phyloP scores from a whole-genome alignment of 2,797 vertebrate species.

The Phrynocephalus guinanensis region DNA sequence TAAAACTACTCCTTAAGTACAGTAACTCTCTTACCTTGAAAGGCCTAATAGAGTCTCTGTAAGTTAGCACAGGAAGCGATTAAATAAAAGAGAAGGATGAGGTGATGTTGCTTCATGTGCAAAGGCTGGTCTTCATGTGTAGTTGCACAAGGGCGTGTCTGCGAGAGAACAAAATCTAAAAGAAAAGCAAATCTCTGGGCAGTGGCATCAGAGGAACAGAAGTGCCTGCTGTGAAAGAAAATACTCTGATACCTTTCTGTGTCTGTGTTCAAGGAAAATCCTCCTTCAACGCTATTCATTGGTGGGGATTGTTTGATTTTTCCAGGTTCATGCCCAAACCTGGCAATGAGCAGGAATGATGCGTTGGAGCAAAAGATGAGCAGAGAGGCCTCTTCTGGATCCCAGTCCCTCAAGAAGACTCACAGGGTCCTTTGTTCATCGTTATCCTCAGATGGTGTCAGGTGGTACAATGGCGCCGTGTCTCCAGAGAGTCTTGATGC shows the following conservation, averaged over 20 bases:
- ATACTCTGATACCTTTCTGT: neutral
- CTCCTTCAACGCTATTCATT: neutral
- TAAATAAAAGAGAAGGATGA: neutral
- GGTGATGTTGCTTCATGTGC: neutral
- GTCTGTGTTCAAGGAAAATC: neutral
- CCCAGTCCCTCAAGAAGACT: constrained; percentile 73
- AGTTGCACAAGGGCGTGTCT: neutral
- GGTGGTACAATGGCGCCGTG: constrained; percentile 78
- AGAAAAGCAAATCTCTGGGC: neutral
- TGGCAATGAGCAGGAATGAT: constrained; percentile 81
- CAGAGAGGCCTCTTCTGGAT: constrained; percentile 68
- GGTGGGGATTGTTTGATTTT: neutral
- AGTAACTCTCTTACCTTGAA: too few relatives aligned
- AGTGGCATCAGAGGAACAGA: neutral
- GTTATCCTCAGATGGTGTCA: constrained; percentile 79
- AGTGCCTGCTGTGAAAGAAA: constrained; percentile 8
- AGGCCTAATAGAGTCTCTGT: too few relatives aligned
- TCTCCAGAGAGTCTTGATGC: constrained; percentile 82
- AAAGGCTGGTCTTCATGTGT: neutral
- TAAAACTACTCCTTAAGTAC: too few relatives aligned
- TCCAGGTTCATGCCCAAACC: constrained; percentile 83
- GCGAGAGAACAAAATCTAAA: neutral
- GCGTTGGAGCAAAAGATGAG: constrained; percentile 62
- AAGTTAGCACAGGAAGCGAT: neutral
- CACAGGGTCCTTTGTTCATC: constrained; percentile 78